Base-by-base conservation (phyloP, 2,888 invertebrate genomes). In the Leptopilina drosophilae region DNA sequence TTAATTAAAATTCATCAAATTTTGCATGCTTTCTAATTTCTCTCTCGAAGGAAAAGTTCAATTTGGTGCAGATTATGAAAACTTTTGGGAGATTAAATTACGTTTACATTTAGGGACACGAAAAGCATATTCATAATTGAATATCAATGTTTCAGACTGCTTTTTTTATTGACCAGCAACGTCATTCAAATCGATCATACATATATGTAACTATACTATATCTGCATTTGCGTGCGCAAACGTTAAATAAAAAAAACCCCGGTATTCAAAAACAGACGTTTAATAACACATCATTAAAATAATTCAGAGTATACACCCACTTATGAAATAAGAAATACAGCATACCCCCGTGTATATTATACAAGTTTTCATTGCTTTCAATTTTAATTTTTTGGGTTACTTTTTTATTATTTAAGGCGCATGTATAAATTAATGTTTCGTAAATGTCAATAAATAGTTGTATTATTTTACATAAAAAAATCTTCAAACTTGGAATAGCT, bases 151-250 rank as follows among this genome's bases (percentile, higher is more conserved):
- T 73, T n/a, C 33, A 69, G 26, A 53, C 53, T 56, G 6, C 53
- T 69, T 69, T 53, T 53, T 69, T n/a, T n/a, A 33, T 73, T 40
- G 56, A 56, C 73, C 33, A 53, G 12, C 20, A 53, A 14, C 56
- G 73, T 73, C 69, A 42, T 42, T 8, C 8, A 73, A 73, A 73
- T 73, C 73, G 56, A 73, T 73, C 73, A 73, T 33, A 56, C 53
- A 73, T 40, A 11, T 64, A 64, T 49, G 49, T 49, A 49, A 11
- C 11, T 49, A 49, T 49, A 11, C 49, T 49, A 49, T 49, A n/a
- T 14, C 73, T 62, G 26, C 33, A 26, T 73, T 56, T 53, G 73
- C 73, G 73, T 73, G 56, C 73, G 56, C 73, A 73, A 69, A 53
- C 15, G 33, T 33, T 56, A 33, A 4, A 73, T 56, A 8, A 73